phyloP scores from a whole-genome alignment of 1,140 invertebrate species.

The Sarcophaga bullata region DNA sequence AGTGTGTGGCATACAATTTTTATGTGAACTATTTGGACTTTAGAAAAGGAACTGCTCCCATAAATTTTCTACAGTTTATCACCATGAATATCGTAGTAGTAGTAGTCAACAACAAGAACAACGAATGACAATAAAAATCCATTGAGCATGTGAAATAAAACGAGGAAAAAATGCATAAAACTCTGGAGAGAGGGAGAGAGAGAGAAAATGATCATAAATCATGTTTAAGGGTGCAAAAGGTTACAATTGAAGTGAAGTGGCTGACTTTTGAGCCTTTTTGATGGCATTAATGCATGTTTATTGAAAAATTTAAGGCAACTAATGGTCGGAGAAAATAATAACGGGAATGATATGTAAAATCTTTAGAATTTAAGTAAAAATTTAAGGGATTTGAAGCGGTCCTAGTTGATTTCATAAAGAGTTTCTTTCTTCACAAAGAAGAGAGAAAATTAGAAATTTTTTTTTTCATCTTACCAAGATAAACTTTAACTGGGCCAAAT shows the following conservation, averaged over 20 bases:
- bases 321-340: no score
- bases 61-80: background rate
- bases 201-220: slow-evolving; percentile 25
- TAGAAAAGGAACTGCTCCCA: background rate
- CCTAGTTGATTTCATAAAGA: no score
- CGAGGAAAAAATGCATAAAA: background rate
- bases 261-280: background rate
- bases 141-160: background rate
- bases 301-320: background rate
- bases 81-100: background rate
- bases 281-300: background rate
- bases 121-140: background rate
- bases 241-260: slow-evolving; percentile 15
- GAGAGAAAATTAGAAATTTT: no score
- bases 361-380: no score
- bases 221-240: slow-evolving; percentile 23
- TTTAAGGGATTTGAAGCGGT: no score
- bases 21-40: background rate
- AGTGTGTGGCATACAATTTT: background rate
- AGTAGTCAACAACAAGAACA: background rate
- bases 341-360: no score
- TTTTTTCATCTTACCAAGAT: no score
- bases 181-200: no score
- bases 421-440: no score
- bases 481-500: no score